Percentiles rank a stretch among this genome's conserved stretches.
phyloP scores from a whole-genome alignment of 1,140 invertebrate genomes.

The Drosophila erecta region DNA sequence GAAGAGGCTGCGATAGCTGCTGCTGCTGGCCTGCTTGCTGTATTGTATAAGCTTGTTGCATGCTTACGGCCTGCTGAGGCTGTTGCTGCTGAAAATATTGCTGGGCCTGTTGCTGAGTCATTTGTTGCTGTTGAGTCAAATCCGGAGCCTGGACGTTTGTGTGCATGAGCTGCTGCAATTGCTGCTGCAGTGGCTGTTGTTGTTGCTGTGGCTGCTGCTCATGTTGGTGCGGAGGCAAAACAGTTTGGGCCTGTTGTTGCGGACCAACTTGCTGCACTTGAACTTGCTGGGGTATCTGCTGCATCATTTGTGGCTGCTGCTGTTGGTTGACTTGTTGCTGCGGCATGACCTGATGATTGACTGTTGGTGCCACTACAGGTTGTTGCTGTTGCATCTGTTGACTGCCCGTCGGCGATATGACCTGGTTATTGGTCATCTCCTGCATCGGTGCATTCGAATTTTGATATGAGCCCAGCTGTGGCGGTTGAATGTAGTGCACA shows the following conservation, averaged over 20 bases:
- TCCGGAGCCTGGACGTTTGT: constrained; percentile 57
- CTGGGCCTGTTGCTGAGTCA: constrained; percentile 50
- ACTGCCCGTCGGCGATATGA: constrained; percentile 63
- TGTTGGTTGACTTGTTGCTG: constrained; percentile 48
- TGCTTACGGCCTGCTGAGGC: constrained; percentile 21
- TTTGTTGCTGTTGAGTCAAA: constrained; percentile 63
- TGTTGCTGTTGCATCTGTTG: constrained; percentile 68
- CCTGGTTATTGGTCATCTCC: constrained; percentile 64
- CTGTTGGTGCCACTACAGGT: constrained; percentile 20
- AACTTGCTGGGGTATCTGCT: constrained; percentile 51
- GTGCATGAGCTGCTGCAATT: constrained; percentile 71
- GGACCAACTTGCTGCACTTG: constrained; percentile 37
- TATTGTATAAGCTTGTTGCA: constrained; percentile 14
- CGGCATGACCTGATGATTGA: constrained; percentile 30
- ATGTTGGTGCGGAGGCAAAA: constrained; percentile 67
- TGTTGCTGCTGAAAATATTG: constrained; percentile 49
- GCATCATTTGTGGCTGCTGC: constrained; percentile 37
- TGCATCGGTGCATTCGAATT: constrained; percentile 54
- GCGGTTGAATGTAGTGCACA: constrained; percentile 73
- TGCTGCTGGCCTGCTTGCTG: constrained; percentile 49
- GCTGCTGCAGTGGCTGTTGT: constrained; percentile 71
- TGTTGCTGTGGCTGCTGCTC: constrained; percentile 85
- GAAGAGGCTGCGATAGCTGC: constrained; percentile 44
- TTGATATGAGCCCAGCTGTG: constrained; percentile 73
- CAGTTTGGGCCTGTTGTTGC: constrained; percentile 30